These are phyloP conservation scores for Diplodus puntazzo DNA, from an alignment of 2,797 vertebrate genomes.

Conservation along the genomic window DNA sequence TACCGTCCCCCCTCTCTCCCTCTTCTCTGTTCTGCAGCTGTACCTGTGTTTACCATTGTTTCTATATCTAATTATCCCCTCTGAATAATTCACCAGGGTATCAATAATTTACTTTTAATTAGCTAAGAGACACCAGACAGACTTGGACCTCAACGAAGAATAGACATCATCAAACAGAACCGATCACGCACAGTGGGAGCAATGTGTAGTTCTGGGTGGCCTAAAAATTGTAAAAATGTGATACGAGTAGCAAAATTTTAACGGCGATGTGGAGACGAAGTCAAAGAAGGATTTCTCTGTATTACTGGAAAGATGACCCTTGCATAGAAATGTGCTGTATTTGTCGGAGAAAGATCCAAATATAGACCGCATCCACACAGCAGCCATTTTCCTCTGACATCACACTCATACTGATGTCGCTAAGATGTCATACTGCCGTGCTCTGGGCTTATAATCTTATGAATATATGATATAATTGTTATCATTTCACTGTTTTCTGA, in stretches of 20 bases:
- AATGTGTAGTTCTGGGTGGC: not conserved
- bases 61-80: constrained; percentile 80
- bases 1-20: constrained; percentile 24
- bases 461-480: too few species aligned
- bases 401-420: too few species aligned
- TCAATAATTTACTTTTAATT: constrained; percentile 88
- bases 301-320: too few species aligned
- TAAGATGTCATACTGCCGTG: too few species aligned
- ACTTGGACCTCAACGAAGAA: constrained; percentile 45
- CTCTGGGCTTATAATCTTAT: too few species aligned
- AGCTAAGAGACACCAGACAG: constrained; percentile 76
- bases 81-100: constrained; percentile 84
- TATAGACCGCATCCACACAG: too few species aligned
- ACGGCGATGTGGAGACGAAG: not conserved
- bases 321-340: too few species aligned
- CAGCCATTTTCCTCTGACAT: too few species aligned
- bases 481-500: too few species aligned
- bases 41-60: constrained; percentile 81
- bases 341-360: too few species aligned
- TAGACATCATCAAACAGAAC: constrained; percentile 29
- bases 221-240: constrained; percentile 2
- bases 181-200: constrained; percentile 7
- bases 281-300: not conserved
- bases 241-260: not conserved
- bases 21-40: constrained; percentile 30